Evolutionary conservation across 2,113 vertebrate genomes (phyloP).

Genomic region (Hassar affinis): DNA sequence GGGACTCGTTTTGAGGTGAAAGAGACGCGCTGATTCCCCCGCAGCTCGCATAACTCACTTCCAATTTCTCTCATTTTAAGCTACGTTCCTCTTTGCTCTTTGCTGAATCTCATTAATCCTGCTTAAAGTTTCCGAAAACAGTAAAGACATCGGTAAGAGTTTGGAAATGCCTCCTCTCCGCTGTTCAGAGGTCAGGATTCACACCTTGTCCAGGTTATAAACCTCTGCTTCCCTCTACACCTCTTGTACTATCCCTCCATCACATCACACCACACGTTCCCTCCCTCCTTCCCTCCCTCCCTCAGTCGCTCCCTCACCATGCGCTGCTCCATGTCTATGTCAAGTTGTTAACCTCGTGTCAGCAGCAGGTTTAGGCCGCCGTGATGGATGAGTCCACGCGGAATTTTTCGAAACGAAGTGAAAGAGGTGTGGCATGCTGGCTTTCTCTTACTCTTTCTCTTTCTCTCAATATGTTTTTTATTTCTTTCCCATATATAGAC

Average conservation of each 20-base stretch:
- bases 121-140: neutral
- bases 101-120: conserved; percentile 57
- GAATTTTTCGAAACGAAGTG: conserved; percentile 75
- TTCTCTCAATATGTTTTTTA: conserved; percentile 55
- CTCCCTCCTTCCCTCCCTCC: neutral
- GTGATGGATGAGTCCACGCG: conserved; percentile 80
- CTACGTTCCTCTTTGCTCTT: conserved; percentile 57
- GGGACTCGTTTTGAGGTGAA: conserved; percentile 66
- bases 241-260: neutral
- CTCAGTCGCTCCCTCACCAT: conserved; percentile 34
- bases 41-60: conserved; percentile 14
- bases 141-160: neutral
- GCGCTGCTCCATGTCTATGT: conserved; percentile 73
- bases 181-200: neutral
- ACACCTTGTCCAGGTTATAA: neutral
- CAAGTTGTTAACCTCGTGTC: conserved; percentile 82
- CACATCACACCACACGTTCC: neutral
- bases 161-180: neutral
- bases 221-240: neutral
- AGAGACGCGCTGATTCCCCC: conserved; percentile 60
- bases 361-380: conserved; percentile 71
- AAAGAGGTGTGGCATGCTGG: conserved; percentile 50
- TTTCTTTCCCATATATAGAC: conserved; percentile 23
- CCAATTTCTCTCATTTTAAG: neutral
- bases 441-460: conserved; percentile 59